Base-by-base conservation (phyloP, 2,797 vertebrate species). In the Leucoraja ocellata region DNA sequence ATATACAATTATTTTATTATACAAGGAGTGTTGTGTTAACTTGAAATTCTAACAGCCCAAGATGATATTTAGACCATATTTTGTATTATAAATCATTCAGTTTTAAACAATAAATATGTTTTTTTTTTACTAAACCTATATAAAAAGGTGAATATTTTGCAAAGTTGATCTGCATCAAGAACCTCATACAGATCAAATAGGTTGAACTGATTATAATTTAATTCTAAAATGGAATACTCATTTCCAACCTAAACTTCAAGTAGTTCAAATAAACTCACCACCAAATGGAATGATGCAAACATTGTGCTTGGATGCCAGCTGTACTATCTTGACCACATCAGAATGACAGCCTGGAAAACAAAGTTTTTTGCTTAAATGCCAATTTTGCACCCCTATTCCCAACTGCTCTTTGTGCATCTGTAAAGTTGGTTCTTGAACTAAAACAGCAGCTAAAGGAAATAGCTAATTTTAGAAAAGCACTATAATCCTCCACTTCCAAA, bases 211-310 rank as follows among this genome's bases (percentile, higher is more conserved):
- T 32, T 65, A 68, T 1, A 88, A 86, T 68, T 88, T 65, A 68
- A 32, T 36, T 36, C 32, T 68, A 68, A 21, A 88, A 88, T 32
- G 14, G 18, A 63, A n/a, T 86, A n/a, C 16, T 63, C 61, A 65
- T 6, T 16, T 32, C 14, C 5, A 86, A 86, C 25, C 10, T 25
- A 23, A 84, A 21, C 16, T 11, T 14, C 39, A 83, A 68, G 8
- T 11, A 28, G 54, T 18, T 39, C 4, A 16, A 73, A 92, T 94
- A 95, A 94, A 96, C 98, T 97, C 96, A 98, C 99, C 99, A 95
- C 99, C 99, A 95, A 97, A 99, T 68, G 99, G 99, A 95, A 99
- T 99, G 95, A 99, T 95, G 97, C 99, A 99, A 95, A 99, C 96
- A 94, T 98, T 97, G 95, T 99, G 97, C 97, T 98, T 99, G 97